Percentiles rank a stretch among this genome's conserved stretches.
Evolutionary conservation across 1,140 invertebrate genomes (phyloP).

Genomic region (Cotesia chilonis): DNA sequence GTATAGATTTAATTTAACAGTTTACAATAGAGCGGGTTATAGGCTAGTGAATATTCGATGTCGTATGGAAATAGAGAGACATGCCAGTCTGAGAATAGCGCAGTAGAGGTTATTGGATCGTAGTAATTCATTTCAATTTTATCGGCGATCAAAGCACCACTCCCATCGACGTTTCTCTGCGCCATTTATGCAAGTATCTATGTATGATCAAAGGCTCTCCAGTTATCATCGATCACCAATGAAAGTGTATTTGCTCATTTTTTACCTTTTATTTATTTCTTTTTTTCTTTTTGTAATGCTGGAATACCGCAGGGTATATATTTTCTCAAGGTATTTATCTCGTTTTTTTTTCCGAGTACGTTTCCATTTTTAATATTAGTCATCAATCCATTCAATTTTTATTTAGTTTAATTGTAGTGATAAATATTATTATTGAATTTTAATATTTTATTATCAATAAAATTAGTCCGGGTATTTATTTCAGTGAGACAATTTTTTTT

Average conservation of each 20-base stretch:
- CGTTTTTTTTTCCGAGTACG: background rate
- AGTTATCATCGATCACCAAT: slow-evolving; percentile 20
- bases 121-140: slow-evolving; percentile 28
- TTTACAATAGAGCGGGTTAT: too few species aligned
- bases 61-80: background rate
- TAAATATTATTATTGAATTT: too few species aligned
- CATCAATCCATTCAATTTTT: too few species aligned
- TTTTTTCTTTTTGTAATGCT: background rate
- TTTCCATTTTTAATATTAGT: too few species aligned
- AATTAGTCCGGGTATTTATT: too few species aligned
- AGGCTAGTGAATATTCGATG: slow-evolving; percentile 2
- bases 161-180: slow-evolving; percentile 11
- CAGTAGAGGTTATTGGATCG: slow-evolving; percentile 3
- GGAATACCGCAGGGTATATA: background rate
- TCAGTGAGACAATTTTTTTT: too few species aligned
- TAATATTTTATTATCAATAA: too few species aligned
- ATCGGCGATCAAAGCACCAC: slow-evolving; percentile 16
- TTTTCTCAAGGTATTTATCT: background rate
- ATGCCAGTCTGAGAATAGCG: background rate
- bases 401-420: too few species aligned
- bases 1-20: too few species aligned
- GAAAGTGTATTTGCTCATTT: slow-evolving; percentile 2
- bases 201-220: background rate
- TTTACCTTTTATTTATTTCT: background rate
- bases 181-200: background rate